These are phyloP conservation scores for Drosophila pseudotalamancana DNA, from an alignment of 2,888 invertebrate genomes.

Conservation along the genomic window DNA sequence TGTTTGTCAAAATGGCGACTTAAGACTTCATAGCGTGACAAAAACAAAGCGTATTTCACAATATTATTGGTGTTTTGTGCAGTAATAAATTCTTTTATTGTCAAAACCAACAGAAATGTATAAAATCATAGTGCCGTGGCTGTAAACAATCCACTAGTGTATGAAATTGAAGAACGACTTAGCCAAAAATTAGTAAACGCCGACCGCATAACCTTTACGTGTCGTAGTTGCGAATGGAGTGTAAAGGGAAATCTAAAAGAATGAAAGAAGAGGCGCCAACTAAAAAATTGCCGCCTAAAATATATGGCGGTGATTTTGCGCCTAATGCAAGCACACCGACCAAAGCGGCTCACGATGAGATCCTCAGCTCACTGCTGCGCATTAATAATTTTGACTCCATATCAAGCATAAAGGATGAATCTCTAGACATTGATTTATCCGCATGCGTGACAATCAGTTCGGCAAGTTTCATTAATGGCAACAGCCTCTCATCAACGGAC, in stretches of 20 bases:
- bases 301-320: constrained; percentile 67
- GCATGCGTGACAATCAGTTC: constrained; percentile 83
- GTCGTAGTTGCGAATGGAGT: constrained; percentile 76
- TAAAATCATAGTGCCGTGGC: constrained; percentile 43
- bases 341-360: constrained; percentile 81
- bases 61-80: constrained; percentile 72
- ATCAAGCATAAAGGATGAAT: constrained; percentile 84
- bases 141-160: constrained; percentile 35
- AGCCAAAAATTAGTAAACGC: constrained; percentile 56
- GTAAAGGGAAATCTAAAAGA: constrained; percentile 75
- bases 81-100: constrained; percentile 61
- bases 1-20: constrained; percentile 77
- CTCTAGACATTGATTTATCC: constrained; percentile 83
- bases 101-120: constrained; percentile 53
- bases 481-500: constrained; percentile 82
- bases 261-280: constrained; percentile 83
- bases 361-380: constrained; percentile 81
- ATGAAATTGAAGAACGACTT: constrained; percentile 25
- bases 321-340: constrained; percentile 68
- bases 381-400: constrained; percentile 83
- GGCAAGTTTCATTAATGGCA: constrained; percentile 78
- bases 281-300: constrained; percentile 84
- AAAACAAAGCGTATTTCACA: constrained; percentile 83
- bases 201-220: constrained; percentile 83
- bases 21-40: constrained; percentile 76